Evolutionary conservation across 1,140 invertebrate genomes (phyloP).

Genomic region (Aphaenogaster floridana): DNA sequence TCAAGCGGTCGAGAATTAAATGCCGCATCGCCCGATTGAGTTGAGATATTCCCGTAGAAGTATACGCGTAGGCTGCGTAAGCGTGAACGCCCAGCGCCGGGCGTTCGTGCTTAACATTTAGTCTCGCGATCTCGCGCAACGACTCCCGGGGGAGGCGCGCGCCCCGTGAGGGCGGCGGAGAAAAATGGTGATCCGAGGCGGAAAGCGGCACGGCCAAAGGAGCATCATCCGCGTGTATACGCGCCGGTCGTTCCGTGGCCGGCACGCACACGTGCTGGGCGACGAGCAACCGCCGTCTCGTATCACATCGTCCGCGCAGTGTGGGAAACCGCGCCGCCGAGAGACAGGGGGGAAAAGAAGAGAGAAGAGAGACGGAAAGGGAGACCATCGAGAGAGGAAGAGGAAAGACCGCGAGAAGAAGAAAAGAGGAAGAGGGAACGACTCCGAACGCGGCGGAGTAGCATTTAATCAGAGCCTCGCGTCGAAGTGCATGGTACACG

Average conservation of each 20-base stretch:
- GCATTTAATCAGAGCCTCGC: conserved; percentile 86
- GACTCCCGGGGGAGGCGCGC: conserved; percentile 43
- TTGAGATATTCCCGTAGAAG: conserved; percentile 13
- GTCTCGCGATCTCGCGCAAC: conserved; percentile 36
- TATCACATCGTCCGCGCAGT: conserved; percentile 68
- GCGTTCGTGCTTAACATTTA: conserved; percentile 7
- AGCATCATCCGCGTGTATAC: conserved; percentile 44
- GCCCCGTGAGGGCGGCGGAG: conserved; percentile 27
- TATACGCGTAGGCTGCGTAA: not conserved
- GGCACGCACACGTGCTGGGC: conserved; percentile 66
- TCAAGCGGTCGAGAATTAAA: not conserved
- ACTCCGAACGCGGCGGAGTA: conserved; percentile 82
- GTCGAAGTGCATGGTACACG: conserved; percentile 69
- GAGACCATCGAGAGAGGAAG: conserved; percentile 13
- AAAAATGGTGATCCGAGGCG: conserved; percentile 31
- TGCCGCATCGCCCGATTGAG: not conserved
- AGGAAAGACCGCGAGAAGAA: conserved; percentile 33
- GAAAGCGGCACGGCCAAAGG: conserved; percentile 58
- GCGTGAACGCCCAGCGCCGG: conserved; percentile 19
- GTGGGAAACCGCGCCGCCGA: conserved; percentile 74
- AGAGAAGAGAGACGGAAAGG: conserved; percentile 19
- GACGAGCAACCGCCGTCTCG: conserved; percentile 45
- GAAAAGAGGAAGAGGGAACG: conserved; percentile 66
- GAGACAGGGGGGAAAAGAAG: conserved; percentile 42
- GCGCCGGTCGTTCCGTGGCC: conserved; percentile 21